A percentile compares a stretch with the other conserved stretches of the same genome.
Evolutionary conservation across 2,888 invertebrate genomes (phyloP).

Genomic region (Entomobrya multifasciata): DNA sequence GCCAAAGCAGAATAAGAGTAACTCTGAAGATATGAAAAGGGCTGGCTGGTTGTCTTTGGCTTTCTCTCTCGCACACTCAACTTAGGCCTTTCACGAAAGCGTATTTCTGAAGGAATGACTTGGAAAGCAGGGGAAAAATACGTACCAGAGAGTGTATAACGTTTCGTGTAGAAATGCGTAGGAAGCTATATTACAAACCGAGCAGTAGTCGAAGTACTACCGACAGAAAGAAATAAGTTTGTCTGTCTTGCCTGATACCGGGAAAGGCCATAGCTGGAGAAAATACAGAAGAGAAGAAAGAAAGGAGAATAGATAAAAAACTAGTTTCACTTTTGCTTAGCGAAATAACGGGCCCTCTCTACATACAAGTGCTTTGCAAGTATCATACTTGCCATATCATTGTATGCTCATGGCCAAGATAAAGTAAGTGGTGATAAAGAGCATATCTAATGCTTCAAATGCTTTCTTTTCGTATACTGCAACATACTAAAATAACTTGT

Average conservation of each 20-base stretch:
- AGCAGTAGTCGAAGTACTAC: slow-evolving; percentile 36
- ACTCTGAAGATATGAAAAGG: slow-evolving; percentile 10
- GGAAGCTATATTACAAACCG: slow-evolving; percentile 49
- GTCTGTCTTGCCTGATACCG: too few relatives aligned
- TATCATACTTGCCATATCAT: slow-evolving; percentile 4
- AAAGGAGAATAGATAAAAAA: slow-evolving; percentile 25
- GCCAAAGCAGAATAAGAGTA: background rate
- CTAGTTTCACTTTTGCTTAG: background rate
- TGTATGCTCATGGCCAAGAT: background rate
- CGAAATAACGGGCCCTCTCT: background rate
- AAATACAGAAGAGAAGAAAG: background rate
- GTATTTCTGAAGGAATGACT: slow-evolving; percentile 17
- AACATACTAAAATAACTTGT: too few relatives aligned
- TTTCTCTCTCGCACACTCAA: background rate
- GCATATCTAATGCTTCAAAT: background rate
- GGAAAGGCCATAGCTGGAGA: too few relatives aligned
- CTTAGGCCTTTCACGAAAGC: too few relatives aligned
- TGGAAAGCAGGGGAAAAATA: slow-evolving; percentile 7
- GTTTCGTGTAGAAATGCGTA: slow-evolving; percentile 43
- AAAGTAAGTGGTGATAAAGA: slow-evolving; percentile 14
- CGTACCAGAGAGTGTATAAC: background rate
- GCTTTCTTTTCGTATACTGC: too few relatives aligned
- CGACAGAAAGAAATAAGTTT: too few relatives aligned
- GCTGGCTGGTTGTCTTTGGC: background rate
- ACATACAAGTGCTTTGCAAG: slow-evolving; percentile 6